Conservation (phyloP, 2,888 invertebrate species). For the Harpalus rubripes region DNA sequence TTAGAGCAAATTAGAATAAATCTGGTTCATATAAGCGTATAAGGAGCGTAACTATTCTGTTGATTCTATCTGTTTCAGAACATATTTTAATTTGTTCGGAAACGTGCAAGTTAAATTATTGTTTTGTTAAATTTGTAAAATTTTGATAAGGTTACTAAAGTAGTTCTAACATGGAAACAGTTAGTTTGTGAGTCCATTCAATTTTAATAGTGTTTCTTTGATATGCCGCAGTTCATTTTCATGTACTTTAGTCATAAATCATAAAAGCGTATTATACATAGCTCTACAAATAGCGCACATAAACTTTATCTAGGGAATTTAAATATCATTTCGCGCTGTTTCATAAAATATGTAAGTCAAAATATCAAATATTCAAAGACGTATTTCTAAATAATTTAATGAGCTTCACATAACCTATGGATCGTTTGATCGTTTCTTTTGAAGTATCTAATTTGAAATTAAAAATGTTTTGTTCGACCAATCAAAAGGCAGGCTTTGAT, state of each 20-base stretch:
- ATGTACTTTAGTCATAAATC: background rate
- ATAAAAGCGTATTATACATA: background rate
- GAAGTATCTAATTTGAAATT: background rate
- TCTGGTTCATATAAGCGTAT: too few species aligned
- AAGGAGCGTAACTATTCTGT: too few species aligned
- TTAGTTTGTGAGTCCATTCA: background rate
- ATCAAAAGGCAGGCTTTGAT: slow-evolving; percentile 17
- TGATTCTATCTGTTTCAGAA: too few species aligned
- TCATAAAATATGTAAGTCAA: background rate
- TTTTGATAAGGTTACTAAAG: too few species aligned
- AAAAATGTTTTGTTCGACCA: slow-evolving; percentile 22
- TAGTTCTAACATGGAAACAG: background rate
- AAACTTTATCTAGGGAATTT: background rate
- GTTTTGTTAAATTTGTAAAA: too few species aligned
- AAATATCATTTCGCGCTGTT: background rate
- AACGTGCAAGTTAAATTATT: too few species aligned
- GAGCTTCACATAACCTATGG: background rate
- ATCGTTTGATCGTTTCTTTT: slow-evolving; percentile 18
- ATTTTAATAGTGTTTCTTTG: background rate
- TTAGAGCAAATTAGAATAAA: too few species aligned
- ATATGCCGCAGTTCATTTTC: background rate
- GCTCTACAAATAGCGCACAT: background rate
- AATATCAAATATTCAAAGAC: background rate
- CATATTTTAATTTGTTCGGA: too few species aligned
- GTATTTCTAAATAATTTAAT: too few species aligned